Percentiles rank a stretch among this genome's conserved stretches.
Conservation (phyloP, 2,888 invertebrate genomes). For the Zaprionus bogoriensis region DNA sequence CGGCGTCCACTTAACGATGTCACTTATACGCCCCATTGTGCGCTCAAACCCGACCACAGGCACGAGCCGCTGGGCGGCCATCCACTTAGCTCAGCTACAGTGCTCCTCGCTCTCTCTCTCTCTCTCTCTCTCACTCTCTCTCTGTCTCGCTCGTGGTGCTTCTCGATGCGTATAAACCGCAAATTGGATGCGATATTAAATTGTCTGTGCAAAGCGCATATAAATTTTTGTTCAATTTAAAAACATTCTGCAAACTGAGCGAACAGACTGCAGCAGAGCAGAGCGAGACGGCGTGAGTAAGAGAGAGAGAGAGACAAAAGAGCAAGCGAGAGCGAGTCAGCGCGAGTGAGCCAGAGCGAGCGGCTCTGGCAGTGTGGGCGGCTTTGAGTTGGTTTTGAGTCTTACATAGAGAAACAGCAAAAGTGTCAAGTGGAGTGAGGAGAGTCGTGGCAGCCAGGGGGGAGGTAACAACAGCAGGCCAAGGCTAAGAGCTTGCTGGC, state of each 20-base stretch:
- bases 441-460: neutral
- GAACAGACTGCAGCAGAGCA: conserved; percentile 9
- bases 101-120: neutral
- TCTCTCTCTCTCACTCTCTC: neutral
- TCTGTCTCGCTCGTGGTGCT: conserved; percentile 24
- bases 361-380: neutral
- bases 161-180: conserved; percentile 81
- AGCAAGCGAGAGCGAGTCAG: neutral
- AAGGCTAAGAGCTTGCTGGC: conserved; percentile 16
- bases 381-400: conserved; percentile 20
- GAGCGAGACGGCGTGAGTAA: conserved; percentile 1
- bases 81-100: conserved; percentile 29
- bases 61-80: conserved; percentile 25
- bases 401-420: conserved; percentile 13
- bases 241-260: conserved; percentile 67
- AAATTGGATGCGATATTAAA: conserved; percentile 83
- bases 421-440: conserved; percentile 29
- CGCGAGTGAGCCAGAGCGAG: neutral
- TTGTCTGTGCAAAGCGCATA: conserved; percentile 82
- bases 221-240: conserved; percentile 81
- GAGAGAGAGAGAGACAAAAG: neutral
- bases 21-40: conserved; percentile 78
- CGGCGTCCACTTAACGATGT: conserved; percentile 74
- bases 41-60: conserved; percentile 46
- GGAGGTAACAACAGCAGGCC: neutral